phyloP scores from a whole-genome alignment of 1,140 invertebrate genomes.

The Dendrolimus punctatus region DNA sequence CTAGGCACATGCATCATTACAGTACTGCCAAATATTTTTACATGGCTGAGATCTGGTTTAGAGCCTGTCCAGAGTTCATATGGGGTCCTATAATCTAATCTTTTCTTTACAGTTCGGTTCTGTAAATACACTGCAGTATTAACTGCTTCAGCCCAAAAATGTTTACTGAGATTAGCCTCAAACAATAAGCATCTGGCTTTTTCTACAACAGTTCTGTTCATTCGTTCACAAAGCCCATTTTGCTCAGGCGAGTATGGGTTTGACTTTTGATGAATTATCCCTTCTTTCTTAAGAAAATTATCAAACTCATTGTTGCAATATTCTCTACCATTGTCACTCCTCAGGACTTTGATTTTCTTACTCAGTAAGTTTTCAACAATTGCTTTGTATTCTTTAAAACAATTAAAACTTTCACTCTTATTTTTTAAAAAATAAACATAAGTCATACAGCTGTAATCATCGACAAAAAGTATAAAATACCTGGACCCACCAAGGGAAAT shows the following conservation, averaged over 20 bases:
- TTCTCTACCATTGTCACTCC: conserved; percentile 4
- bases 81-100: not conserved
- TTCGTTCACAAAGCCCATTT: not conserved
- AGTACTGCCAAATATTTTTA: not conserved
- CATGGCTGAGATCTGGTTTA: conserved; percentile 1
- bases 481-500: conserved; percentile 5
- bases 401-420: conserved; percentile 6
- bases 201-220: conserved; percentile 1
- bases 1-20: not conserved
- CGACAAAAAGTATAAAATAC: conserved; percentile 8
- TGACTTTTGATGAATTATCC: not conserved
- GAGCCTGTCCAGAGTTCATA: not conserved
- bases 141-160: conserved; percentile 3
- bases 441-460: conserved; percentile 5
- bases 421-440: conserved; percentile 10
- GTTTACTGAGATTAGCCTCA: conserved; percentile 1
- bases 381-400: conserved; percentile 1
- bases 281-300: not conserved
- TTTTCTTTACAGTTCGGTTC: not conserved
- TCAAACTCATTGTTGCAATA: conserved; percentile 5
- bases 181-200: conserved; percentile 2
- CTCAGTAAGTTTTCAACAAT: not conserved
- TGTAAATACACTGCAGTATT: conserved; percentile 6
- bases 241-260: conserved; percentile 1
- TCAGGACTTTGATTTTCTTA: conserved; percentile 1